Base-by-base conservation (phyloP, 1,140 invertebrate species). In the Micrasema longulum region DNA sequence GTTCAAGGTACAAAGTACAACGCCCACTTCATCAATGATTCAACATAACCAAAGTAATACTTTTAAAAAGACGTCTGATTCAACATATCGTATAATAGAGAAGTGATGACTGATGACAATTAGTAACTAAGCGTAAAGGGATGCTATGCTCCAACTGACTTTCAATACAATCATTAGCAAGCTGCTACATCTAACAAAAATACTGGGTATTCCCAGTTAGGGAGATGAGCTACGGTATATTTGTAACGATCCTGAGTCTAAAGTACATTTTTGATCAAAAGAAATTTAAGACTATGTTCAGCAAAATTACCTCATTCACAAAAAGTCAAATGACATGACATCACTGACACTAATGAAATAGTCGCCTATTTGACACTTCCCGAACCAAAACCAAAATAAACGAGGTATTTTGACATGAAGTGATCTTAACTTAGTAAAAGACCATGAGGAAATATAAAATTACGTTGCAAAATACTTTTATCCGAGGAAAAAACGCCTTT, bases 311-410 rank as follows among this genome's bases (percentile, higher is more conserved):
- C 26, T 53, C 50, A 53, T n/a, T 22, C 26, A 60, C 55, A 60
- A 41, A 60, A 60, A 14, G 55, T 11, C 36, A 60, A 60, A 60
- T 60, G 55, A 60, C 55, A 60, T 60, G 55, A 60, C 55, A 60
- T 60, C 55, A 60, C 31, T 60, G 55, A 60, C 31, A 60, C 26
- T 41, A 14, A 41, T 60, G 36, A 22, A 60, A 60, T 41, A 60
- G 55, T 60, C 55, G 36, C 55, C 55, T 11, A 41, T 60, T 60
- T 60, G 55, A 60, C 55, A 60, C 16, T 20, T 60, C 16, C 7
- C 6, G 38, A 60, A 60, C 36, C 50, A 53, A 53, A 53, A 53
- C 23, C 47, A 48, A 48, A 48, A 48, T 48, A 48, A 20, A 48
- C 20, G 23, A 31, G 26, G 12, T 55, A 55, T 55, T 41, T 60